Evolutionary conservation across 1,140 invertebrate species (phyloP).

Genomic region (Rhynchophorus ferrugineus): DNA sequence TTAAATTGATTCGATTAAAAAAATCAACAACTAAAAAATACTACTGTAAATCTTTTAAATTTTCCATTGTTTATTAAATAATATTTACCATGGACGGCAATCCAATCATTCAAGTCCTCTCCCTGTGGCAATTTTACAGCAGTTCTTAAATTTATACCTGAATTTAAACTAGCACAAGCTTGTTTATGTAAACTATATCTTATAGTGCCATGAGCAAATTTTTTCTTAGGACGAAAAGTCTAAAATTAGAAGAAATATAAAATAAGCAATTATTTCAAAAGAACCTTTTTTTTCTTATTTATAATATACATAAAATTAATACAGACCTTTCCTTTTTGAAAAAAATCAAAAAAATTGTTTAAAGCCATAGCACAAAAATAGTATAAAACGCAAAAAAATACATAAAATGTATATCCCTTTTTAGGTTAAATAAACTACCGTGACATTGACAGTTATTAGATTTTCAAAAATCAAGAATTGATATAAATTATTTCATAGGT

Average conservation of each 20-base stretch:
- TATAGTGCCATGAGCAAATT: constrained; percentile 83
- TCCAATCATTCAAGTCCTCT: constrained; percentile 90
- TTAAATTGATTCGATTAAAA: constrained; percentile 91
- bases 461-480: no score
- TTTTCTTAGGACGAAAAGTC: constrained; percentile 87
- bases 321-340: constrained; percentile 71
- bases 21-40: constrained; percentile 86
- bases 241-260: constrained; percentile 37
- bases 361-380: no score
- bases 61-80: no score
- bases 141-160: constrained; percentile 82
- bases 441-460: no score
- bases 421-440: no score
- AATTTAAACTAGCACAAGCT: constrained; percentile 86
- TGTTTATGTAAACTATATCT: constrained; percentile 90
- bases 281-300: background rate
- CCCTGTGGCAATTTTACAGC: constrained; percentile 80
- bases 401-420: no score
- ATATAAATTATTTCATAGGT: no score
- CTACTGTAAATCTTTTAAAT: background rate
- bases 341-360: constrained; percentile 69
- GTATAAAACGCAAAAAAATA: no score
- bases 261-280: background rate
- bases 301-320: background rate
- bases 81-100: constrained; percentile 81